Percentiles rank a stretch among this genome's conserved stretches.
phyloP scores from a whole-genome alignment of 2,888 invertebrate genomes.

The Gisinianus flammeolus region DNA sequence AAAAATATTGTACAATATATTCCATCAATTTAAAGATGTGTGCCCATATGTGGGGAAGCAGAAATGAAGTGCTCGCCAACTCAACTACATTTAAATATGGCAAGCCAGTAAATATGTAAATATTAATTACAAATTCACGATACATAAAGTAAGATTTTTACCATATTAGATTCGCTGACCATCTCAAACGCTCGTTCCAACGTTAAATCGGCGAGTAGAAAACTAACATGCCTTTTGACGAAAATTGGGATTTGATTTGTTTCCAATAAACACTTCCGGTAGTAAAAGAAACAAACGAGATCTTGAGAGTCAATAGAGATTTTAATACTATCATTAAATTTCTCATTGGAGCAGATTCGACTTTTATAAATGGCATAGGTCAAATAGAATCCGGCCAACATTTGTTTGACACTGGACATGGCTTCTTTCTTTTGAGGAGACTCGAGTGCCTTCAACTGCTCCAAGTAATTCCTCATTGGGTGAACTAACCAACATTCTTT shows the following conservation, averaged over 20 bases:
- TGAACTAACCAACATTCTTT: slow-evolving; percentile 16
- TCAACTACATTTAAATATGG: no score
- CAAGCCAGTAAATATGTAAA: no score
- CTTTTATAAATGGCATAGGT: background rate
- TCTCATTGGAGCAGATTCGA: background rate
- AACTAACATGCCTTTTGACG: background rate
- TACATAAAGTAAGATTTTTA: no score
- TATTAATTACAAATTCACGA: background rate
- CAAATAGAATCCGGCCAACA: slow-evolving; percentile 21
- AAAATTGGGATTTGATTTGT: background rate
- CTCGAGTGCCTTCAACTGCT: background rate
- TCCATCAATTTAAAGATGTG: background rate
- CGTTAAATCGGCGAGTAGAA: background rate
- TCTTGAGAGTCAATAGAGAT: background rate
- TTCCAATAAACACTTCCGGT: slow-evolving; percentile 5
- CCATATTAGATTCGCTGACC: background rate
- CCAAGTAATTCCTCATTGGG: background rate
- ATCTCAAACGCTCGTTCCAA: background rate
- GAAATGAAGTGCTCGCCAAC: no score
- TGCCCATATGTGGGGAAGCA: no score
- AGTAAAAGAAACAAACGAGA: slow-evolving; percentile 7
- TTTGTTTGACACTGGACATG: background rate
- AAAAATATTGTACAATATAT: background rate
- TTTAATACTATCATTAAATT: background rate
- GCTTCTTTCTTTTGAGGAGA: background rate